Conservation (phyloP, 2,888 invertebrate species). For the Dryomyza anilis region DNA sequence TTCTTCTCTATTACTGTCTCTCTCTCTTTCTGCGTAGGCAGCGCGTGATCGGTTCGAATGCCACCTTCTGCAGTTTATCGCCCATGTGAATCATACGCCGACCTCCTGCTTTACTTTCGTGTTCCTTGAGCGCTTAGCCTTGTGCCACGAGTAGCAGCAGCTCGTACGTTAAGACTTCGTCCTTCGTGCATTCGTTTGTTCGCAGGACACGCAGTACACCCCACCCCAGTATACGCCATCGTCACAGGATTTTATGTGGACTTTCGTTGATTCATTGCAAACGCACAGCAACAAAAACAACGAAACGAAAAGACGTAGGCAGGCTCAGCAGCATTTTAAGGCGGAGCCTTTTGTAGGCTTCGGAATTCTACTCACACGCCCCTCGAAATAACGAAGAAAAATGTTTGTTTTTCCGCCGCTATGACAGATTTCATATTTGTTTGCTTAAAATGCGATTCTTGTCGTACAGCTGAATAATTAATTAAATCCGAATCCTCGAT, state of each 20-base stretch:
- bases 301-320: no score
- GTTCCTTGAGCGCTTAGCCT: not conserved
- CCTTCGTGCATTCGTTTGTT: not conserved
- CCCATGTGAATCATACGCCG: not conserved
- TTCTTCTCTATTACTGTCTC: not conserved
- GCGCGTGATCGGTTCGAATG: not conserved
- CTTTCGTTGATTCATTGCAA: not conserved
- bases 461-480: not conserved
- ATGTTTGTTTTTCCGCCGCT: not conserved
- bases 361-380: not conserved
- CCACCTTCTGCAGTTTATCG: no score
- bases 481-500: not conserved
- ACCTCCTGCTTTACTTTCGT: not conserved
- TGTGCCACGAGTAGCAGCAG: not conserved
- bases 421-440: not conserved
- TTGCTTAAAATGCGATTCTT: conserved; percentile 1
- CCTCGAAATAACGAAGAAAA: not conserved
- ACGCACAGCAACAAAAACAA: not conserved
- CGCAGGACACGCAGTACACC: not conserved
- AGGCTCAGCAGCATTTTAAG: conserved; percentile 18
- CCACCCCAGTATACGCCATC: no score
- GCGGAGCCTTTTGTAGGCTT: conserved; percentile 17
- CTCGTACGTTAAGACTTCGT: not conserved
- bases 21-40: no score
- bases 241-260: conserved; percentile 10